phyloP scores from a whole-genome alignment of 2,888 invertebrate genomes.

The Dryomyza anilis region DNA sequence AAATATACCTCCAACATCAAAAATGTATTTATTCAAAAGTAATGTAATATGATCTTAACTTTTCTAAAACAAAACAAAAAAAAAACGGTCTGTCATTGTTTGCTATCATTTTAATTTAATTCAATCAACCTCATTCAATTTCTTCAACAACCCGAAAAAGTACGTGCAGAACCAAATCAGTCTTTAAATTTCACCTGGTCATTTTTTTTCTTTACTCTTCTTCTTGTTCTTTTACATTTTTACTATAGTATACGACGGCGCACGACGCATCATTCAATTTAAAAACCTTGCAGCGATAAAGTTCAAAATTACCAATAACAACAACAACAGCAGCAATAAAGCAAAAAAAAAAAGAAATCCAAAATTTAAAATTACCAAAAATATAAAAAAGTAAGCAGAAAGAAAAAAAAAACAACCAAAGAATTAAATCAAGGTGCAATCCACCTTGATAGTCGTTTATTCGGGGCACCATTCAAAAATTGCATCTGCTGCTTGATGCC shows the following conservation, averaged over 20 bases:
- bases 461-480: conserved; percentile 23
- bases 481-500: conserved; percentile 36
- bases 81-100: too few species aligned
- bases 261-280: conserved; percentile 14
- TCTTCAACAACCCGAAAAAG: too few species aligned
- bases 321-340: conserved; percentile 4
- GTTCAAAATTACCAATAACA: not conserved
- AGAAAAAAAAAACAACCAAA: conserved; percentile 28
- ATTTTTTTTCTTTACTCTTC: conserved; percentile 28
- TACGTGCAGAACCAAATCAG: too few species aligned
- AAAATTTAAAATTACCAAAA: too few species aligned
- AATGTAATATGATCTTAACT: too few species aligned
- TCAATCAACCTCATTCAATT: not conserved
- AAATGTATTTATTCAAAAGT: too few species aligned
- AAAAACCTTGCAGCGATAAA: conserved; percentile 7
- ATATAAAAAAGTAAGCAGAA: too few species aligned
- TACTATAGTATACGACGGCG: too few species aligned
- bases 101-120: not conserved
- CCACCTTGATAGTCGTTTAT: conserved; percentile 37
- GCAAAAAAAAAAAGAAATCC: not conserved
- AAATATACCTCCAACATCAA: too few species aligned
- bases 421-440: conserved; percentile 41
- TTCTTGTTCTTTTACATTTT: not conserved
- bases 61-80: too few species aligned
- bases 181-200: conserved; percentile 36